A percentile compares a stretch with the other conserved stretches of the same genome.
Conservation (phyloP, 2,113 vertebrate species). For the Poicephalus gulielmi region DNA sequence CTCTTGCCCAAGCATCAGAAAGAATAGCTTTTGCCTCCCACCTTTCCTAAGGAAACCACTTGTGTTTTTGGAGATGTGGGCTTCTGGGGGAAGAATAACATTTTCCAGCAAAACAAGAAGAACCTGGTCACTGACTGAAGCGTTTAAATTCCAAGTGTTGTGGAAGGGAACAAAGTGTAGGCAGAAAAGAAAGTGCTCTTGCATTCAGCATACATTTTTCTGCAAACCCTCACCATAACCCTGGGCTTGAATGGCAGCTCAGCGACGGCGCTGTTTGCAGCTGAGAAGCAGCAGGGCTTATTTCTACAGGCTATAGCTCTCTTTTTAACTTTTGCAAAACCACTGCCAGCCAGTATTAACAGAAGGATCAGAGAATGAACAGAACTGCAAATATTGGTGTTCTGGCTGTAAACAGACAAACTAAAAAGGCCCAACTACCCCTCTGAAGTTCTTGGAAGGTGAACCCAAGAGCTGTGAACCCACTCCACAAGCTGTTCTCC, state of each 20-base stretch:
- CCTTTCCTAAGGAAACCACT: neutral
- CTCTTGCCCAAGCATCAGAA: neutral
- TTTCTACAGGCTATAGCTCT: neutral
- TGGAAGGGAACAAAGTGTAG: neutral
- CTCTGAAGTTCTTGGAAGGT: neutral
- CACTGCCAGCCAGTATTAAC: neutral
- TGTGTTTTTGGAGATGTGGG: neutral
- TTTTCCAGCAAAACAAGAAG: neutral
- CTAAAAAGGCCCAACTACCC: neutral
- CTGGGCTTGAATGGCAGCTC: neutral
- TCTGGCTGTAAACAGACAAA: neutral
- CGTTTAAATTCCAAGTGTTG: constrained; percentile 17
- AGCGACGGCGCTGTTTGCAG: neutral
- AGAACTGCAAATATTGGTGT: neutral
- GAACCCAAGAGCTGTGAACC: neutral
- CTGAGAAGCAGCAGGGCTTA: neutral
- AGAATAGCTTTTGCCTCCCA: neutral
- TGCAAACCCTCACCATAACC: neutral
- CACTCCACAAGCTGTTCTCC: neutral
- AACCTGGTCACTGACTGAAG: neutral
- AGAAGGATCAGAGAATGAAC: neutral
- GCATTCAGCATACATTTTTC: neutral
- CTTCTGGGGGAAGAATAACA: neutral
- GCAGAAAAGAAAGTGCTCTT: neutral
- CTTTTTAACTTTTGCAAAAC: neutral